Evolutionary conservation across 2,888 invertebrate species (phyloP).

Genomic region (Hylaea fasciaria): DNA sequence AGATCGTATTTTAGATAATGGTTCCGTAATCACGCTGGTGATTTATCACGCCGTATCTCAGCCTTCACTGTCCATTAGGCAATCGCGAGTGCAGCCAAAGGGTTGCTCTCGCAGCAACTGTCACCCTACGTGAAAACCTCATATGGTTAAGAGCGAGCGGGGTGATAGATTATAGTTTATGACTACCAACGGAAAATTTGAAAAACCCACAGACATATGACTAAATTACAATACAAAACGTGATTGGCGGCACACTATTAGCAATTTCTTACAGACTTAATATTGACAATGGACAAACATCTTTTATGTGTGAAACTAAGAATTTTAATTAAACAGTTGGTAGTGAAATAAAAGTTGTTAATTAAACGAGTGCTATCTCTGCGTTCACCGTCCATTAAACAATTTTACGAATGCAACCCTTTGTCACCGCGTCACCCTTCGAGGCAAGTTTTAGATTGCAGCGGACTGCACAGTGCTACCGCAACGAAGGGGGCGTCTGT

Average conservation of each 20-base stretch:
- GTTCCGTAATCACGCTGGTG: constrained; percentile 80
- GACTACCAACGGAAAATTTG: no score
- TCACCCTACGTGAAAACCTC: constrained; percentile 35
- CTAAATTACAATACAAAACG: no score
- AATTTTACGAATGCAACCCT: constrained; percentile 64
- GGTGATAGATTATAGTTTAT: not conserved
- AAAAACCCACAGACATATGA: no score
- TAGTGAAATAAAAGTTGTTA: not conserved
- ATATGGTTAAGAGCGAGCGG: not conserved
- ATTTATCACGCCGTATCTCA: constrained; percentile 84
- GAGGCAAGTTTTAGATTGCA: not conserved
- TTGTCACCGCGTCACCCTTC: constrained; percentile 44
- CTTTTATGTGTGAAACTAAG: no score
- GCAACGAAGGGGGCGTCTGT: no score
- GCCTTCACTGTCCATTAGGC: constrained; percentile 85
- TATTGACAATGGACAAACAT: no score
- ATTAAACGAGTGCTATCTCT: constrained; percentile 56
- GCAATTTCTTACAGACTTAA: no score
- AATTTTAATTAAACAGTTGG: no score
- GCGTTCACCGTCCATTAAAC: constrained; percentile 75
- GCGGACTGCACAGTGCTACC: no score
- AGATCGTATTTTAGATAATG: constrained; percentile 84
- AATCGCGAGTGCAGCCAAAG: constrained; percentile 73
- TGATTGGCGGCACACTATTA: no score
- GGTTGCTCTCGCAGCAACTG: constrained; percentile 60